These are phyloP conservation scores for Tipula lateralis DNA, from an alignment of 2,888 invertebrate species.

Conservation along the genomic window DNA sequence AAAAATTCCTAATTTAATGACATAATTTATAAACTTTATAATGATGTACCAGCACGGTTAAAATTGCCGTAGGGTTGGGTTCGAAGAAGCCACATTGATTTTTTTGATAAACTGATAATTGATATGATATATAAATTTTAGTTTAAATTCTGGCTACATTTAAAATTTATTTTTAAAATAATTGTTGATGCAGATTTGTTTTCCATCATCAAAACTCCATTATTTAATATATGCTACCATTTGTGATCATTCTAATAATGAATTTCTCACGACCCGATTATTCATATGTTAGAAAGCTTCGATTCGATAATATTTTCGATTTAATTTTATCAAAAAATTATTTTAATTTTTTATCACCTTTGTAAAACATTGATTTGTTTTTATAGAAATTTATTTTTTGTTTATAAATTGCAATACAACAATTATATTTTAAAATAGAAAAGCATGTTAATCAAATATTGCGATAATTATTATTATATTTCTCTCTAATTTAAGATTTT, in stretches of 20 bases:
- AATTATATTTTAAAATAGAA: neutral
- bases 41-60: neutral
- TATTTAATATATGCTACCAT: neutral
- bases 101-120: neutral
- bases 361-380: neutral
- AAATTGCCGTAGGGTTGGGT: neutral
- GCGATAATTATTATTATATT: neutral
- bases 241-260: neutral
- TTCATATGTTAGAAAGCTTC: neutral
- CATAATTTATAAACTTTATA: neutral
- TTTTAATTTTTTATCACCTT: neutral
- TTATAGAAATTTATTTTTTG: too few relatives aligned
- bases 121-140: neutral
- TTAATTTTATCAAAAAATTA: neutral
- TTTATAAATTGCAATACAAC: neutral
- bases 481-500: neutral
- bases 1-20: neutral
- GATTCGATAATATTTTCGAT: neutral
- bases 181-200: too few relatives aligned
- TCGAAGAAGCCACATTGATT: neutral
- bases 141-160: neutral
- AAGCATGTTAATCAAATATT: slow-evolving; percentile 4
- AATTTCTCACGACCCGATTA: neutral
- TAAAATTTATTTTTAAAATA: neutral
- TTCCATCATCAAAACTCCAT: neutral